Base-by-base conservation (phyloP, 1,140 invertebrate species). In the Leptoteleia sp. region DNA sequence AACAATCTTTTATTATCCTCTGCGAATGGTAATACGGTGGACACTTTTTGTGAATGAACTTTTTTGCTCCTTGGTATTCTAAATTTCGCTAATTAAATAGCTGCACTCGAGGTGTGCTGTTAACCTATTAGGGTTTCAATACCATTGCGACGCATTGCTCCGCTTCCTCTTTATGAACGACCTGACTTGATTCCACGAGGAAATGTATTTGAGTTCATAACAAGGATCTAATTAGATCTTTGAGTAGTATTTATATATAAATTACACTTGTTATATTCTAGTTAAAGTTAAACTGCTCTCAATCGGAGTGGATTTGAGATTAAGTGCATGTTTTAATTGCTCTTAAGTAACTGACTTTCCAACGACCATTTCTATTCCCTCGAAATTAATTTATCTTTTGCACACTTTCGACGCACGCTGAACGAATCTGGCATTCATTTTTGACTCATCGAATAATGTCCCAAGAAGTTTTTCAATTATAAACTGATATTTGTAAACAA, bases 181-280 rank as follows among this genome's bases (percentile, higher is more conserved):
- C 13, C 13, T 43, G 11, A 35, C 29, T 38, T 38, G 27, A 54
- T 54, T 54, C 19, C 0, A 38, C 38, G 40, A 54, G 13, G 47
- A 19, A 35, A 54, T 54, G 17, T 25, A 38, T 38, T 54, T 54
- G 11, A 54, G 17, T 27, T 54, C 33, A 37, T 38, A 54, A 54
- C 50, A 35, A 27, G 22, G 8, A 38, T 38, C 50, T 54, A 54
- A 52, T 52, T 52, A 52, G 29, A 16, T 52, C 47, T 52, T 52
- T 52, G 47, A 52, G 31, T 35, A 37, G 16, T 37, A 35, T 52
- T 52, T 52, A 52, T 37, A 52, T 22, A n/a, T n/a, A n/a, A n/a
- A 35, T 52, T 52, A 22, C 12, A 48, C 27, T 27, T 31, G 45
- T 33, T 31, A 48, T 17, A 33, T 33, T 48, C 29, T 33, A 17